Evolutionary conservation across 2,888 invertebrate genomes (phyloP).

Genomic region (Lamellibrachia satsuma): DNA sequence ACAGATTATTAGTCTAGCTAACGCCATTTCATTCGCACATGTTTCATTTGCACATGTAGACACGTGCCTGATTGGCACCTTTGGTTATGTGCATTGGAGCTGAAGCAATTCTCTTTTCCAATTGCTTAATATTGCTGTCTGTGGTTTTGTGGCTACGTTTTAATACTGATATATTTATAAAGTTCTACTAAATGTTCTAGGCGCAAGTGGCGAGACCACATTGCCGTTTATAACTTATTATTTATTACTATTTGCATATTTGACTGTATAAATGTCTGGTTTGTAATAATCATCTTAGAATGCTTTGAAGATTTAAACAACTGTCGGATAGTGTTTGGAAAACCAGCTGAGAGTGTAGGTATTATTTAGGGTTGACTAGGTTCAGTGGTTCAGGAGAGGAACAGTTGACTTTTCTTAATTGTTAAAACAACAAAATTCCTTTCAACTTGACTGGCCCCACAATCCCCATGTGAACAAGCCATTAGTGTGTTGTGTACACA

Average conservation of each 20-base stretch:
- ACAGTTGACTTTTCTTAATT: neutral
- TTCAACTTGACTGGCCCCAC: neutral
- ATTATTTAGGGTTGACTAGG: neutral
- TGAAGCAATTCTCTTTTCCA: constrained; percentile 12
- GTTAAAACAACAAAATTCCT: constrained; percentile 6
- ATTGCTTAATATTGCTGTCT: neutral
- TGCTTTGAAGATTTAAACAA: too few species aligned
- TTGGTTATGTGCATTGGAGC: neutral
- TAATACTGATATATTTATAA: neutral
- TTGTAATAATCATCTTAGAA: too few species aligned
- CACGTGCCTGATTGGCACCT: neutral
- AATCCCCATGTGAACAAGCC: neutral
- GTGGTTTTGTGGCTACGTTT: neutral
- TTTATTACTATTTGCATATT: neutral
- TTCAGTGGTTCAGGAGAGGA: neutral
- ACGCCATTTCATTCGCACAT: neutral
- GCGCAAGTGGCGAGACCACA: neutral
- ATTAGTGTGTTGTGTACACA: neutral
- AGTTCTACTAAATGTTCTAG: neutral
- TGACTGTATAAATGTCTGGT: too few species aligned
- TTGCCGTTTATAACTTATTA: neutral
- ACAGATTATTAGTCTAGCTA: neutral
- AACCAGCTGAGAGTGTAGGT: neutral
- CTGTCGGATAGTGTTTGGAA: neutral
- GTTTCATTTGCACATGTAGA: neutral